Percentiles rank a stretch among this genome's conserved stretches.
Conservation (phyloP, 2,888 invertebrate genomes). For the Agrochola lota region DNA sequence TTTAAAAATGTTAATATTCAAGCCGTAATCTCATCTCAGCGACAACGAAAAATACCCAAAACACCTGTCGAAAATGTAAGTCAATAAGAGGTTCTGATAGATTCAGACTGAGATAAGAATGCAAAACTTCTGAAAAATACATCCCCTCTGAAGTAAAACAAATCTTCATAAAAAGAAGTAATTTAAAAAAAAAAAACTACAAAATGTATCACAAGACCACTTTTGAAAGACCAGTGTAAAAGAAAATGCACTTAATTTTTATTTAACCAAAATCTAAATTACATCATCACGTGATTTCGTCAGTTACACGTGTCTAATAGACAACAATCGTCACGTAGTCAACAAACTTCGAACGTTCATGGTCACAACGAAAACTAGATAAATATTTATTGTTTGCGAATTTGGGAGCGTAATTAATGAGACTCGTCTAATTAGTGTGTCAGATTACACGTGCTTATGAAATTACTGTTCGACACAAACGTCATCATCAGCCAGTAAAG, state of each 20-base stretch:
- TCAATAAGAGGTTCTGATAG: not conserved
- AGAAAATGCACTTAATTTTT: not conserved
- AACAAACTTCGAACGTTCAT: conserved; percentile 39
- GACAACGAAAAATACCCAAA: not conserved
- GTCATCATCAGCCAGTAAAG: not conserved
- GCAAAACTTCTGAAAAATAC: not conserved
- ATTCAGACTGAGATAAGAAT: not conserved
- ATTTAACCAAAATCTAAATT: not conserved
- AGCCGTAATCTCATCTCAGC: not conserved
- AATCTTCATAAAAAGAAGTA: not conserved
- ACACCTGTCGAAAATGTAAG: not conserved
- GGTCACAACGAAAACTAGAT: conserved; percentile 36
- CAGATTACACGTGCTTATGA: conserved; percentile 24
- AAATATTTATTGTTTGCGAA: conserved; percentile 18
- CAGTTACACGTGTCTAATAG: not conserved
- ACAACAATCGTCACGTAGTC: conserved; percentile 49
- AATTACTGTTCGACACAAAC: not conserved
- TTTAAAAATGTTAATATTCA: not conserved
- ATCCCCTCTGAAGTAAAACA: not conserved
- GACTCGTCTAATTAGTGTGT: not conserved
- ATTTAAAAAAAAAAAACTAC: not conserved
- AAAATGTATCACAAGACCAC: not conserved
- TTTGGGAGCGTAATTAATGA: conserved; percentile 1
- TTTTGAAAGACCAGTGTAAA: not conserved
- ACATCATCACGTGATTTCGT: not conserved